Evolutionary conservation across 64 coral and sea anemone genomes (phyloP), one percentile per base, ranked within the genome.

Genomic region (Montipora efflorescens): DNA sequence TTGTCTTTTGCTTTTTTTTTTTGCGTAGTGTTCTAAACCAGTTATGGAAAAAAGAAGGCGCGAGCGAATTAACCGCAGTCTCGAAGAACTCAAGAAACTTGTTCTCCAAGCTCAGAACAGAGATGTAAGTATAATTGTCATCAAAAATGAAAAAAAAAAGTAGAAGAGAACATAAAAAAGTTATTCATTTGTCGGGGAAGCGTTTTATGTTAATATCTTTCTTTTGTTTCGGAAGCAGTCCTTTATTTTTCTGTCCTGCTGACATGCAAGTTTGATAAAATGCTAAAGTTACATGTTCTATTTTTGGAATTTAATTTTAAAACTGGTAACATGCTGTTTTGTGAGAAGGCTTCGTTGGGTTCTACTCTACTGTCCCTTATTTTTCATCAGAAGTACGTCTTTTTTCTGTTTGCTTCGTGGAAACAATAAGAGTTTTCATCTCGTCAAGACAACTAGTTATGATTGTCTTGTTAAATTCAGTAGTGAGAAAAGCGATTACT

Each of bases 1-100:
- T 36, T 36, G 36, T 36, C 36, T 36, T 36, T 36, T 36, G 4
- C 3, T 18, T 74, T 52, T 59, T 70, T 25, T 77, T 67, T 70
- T 91, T 53, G 79, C 77, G 47, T 49, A 97, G 96, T 97, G 96
- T 79, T 95, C 96, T 97, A 97, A 97, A 44, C 96, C 92, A 67
- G 78, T 94, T 3, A 97, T 97, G 96, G 96, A 97, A 22, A 97
- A 97, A 76, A 97, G 93, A 77, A 73, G 96, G 18, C 96, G 96
- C 0, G 95, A 97, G 88, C 74, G 95, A 52, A 97, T 97, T 43
- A 97, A 97, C 49, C 73, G 84, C 70, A 97, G 90, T 47, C 81
- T 97, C 7, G 92, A 92, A 25, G 93, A 97, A 67, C 76, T 97
- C 0, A 97, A 97, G 58, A 77, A 73, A 82, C 81, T 97, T 16